These are phyloP conservation scores for Coecobrya sp. DNA, from an alignment of 2,888 invertebrate genomes.

Conservation along the genomic window DNA sequence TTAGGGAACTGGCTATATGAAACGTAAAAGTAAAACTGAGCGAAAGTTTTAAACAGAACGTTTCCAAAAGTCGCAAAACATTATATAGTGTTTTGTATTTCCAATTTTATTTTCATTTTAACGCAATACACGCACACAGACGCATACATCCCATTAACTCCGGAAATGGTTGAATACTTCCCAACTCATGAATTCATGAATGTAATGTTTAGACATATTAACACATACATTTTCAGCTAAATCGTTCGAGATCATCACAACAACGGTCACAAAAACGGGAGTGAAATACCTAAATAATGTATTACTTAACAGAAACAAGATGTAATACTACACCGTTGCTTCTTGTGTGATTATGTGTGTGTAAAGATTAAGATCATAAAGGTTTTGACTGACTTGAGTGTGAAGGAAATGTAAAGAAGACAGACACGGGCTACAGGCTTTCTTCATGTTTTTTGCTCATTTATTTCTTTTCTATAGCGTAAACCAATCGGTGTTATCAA, in stretches of 20 bases:
- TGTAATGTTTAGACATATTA: constrained; percentile 79
- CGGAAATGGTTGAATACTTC: constrained; percentile 79
- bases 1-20: not conserved
- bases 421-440: constrained; percentile 9
- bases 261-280: constrained; percentile 48
- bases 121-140: constrained; percentile 42
- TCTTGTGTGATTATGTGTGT: constrained; percentile 20
- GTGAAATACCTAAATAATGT: constrained; percentile 64
- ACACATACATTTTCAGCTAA: constrained; percentile 74
- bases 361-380: constrained; percentile 70
- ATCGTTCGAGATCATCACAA: constrained; percentile 67
- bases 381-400: constrained; percentile 54
- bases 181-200: constrained; percentile 70
- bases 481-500: constrained; percentile 51
- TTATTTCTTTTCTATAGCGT: constrained; percentile 25
- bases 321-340: constrained; percentile 54
- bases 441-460: constrained; percentile 67
- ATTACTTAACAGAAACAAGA: constrained; percentile 64
- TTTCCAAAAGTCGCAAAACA: not conserved
- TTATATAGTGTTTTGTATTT: not conserved
- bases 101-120: constrained; percentile 8
- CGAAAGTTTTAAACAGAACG: constrained; percentile 1
- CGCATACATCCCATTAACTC: constrained; percentile 66
- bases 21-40: constrained; percentile 30
- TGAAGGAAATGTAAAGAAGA: constrained; percentile 46